Base-by-base conservation (phyloP, 2,113 vertebrate species). In the Strigops habroptila region DNA sequence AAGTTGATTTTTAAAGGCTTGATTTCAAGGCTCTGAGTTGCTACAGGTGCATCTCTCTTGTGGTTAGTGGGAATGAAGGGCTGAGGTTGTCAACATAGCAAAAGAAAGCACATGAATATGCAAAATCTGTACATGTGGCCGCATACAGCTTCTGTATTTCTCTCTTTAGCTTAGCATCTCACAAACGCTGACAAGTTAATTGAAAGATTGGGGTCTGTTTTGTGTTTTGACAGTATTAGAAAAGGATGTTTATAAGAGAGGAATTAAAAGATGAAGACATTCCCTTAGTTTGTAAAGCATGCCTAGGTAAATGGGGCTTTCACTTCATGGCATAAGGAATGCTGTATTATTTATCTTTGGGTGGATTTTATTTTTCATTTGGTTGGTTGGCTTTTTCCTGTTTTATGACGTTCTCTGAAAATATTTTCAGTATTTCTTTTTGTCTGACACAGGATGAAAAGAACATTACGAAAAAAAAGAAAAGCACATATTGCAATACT, bases 11-110 rank as follows among this genome's bases (percentile, higher is more conserved):
- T 94, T 80, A 88, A 74, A 95, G 81, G 69, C 52, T 93, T 91
- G 51, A 68, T 95, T 97, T 96, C 81, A 92, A 95, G 86, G 49
- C 70, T 91, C 90, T 90, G 92, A 70, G 75, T 97, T 97, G 85
- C 93, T 94, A 81, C 96, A 97, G 97, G 96, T 97, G 95, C 93
- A 95, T 88, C 92, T 92, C 57, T 95, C 74, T 64, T 96, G 87
- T 94, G 93, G 85, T 87, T 91, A 73, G 65, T 75, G 60, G 70
- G 55, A 94, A 53, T 35, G 60, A 73, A 94, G 91, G 81, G 13
- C 80, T 78, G 68, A 88, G 71, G 51, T 75, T 9, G 1, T 89
- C 69, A 71, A 87, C 53, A 55, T 2, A 91, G 94, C 76, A 69
- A 96, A 95, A 93, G 91, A 96, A 96, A 96, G 93, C 80, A 89